phyloP scores from a whole-genome alignment of 2,888 invertebrate species.

The Lamellibrachia columna region DNA sequence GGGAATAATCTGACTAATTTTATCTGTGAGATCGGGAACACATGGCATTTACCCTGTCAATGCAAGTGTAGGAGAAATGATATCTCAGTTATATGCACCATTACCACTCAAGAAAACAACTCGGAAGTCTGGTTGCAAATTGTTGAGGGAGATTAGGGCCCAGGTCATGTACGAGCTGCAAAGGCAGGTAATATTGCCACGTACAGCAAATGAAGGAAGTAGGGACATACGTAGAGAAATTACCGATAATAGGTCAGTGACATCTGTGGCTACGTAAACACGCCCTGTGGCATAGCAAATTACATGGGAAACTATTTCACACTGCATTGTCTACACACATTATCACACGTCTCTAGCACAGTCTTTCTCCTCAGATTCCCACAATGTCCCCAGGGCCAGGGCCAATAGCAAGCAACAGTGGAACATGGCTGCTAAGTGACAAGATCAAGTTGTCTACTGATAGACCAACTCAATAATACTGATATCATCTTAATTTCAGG shows the following conservation, averaged over 20 bases:
- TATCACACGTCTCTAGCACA: neutral
- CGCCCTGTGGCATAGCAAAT: neutral
- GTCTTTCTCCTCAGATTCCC: neutral
- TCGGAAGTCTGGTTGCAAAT: neutral
- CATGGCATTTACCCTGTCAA: neutral
- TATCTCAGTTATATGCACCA: neutral
- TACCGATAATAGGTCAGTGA: neutral
- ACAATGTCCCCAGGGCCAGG: neutral
- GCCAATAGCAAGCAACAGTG: neutral
- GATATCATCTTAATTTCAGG: neutral
- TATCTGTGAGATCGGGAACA: neutral
- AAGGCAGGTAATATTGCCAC: neutral
- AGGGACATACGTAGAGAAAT: neutral
- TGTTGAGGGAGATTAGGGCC: neutral
- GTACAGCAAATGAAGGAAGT: neutral
- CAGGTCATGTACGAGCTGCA: neutral
- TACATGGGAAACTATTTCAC: constrained; percentile 16
- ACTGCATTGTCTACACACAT: neutral
- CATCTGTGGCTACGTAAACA: neutral
- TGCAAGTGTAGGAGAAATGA: neutral
- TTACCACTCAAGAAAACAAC: neutral
- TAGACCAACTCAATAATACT: neutral
- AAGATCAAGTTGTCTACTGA: neutral
- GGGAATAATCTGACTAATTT: neutral
- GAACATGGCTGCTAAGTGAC: neutral